Percentiles rank a stretch among this genome's conserved stretches.
phyloP scores from a whole-genome alignment of 2,113 vertebrate genomes.

The Crotalus horridus region DNA sequence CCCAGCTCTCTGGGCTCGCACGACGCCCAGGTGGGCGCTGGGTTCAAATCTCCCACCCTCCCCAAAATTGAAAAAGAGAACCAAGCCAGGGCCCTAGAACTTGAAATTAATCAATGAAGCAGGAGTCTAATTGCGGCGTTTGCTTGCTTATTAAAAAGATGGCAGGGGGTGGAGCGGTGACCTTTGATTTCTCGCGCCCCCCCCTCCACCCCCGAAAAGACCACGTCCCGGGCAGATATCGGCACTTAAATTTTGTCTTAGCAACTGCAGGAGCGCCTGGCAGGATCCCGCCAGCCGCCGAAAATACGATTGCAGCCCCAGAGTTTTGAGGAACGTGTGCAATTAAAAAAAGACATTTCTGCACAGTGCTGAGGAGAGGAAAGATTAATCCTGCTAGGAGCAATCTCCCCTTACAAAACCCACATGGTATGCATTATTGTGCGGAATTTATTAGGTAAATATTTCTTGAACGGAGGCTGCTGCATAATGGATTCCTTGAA shows the following conservation, averaged over 20 bases:
- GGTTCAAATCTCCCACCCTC: background rate
- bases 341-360: background rate
- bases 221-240: background rate
- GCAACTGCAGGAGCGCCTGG: background rate
- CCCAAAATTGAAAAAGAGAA: background rate
- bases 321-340: background rate
- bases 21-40: background rate
- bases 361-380: too few relatives aligned
- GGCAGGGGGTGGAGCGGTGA: background rate
- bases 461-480: background rate
- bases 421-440: background rate
- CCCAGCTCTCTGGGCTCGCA: background rate
- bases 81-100: background rate
- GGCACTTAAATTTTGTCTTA: background rate
- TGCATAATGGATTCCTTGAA: background rate
- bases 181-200: background rate
- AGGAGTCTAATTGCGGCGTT: background rate
- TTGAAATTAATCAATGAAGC: slow-evolving; percentile 28
- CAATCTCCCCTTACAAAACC: background rate
- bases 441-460: background rate
- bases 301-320: too few relatives aligned
- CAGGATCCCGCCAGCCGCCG: background rate
- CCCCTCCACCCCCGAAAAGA: background rate
- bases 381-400: background rate
- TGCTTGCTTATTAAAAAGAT: slow-evolving; percentile 35